A percentile compares a stretch with the other conserved stretches of the same genome.
These are phyloP conservation scores for Eleutherodactylus coqui DNA, from an alignment of 2,797 vertebrate genomes.

Conservation along the genomic window DNA sequence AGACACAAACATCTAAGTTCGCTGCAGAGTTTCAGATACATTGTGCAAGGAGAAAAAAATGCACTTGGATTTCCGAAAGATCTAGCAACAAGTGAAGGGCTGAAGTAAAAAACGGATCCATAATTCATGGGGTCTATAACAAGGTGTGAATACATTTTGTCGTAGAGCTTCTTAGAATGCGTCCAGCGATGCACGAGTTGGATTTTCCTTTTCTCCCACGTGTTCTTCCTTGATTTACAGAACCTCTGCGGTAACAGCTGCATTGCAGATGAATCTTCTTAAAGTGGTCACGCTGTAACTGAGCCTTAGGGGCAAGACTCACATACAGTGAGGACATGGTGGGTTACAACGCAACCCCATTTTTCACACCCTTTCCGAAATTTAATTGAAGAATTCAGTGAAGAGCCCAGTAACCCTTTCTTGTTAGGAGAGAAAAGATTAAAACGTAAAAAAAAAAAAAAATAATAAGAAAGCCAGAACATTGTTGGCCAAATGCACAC, in stretches of 20 bases:
- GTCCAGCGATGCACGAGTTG: constrained; percentile 60
- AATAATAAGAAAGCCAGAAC: neutral
- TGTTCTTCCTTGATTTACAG: constrained; percentile 71
- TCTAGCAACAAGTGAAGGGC: neutral
- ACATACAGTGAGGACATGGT: neutral
- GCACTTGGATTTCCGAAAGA: neutral
- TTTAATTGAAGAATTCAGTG: neutral
- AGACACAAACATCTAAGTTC: neutral
- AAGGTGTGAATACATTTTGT: constrained; percentile 6
- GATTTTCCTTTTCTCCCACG: constrained; percentile 59
- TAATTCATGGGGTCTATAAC: neutral
- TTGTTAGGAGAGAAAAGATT: neutral
- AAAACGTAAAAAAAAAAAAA: neutral
- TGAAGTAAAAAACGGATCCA: neutral
- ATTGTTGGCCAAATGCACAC: neutral
- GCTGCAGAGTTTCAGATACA: neutral
- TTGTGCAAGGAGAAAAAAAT: neutral
- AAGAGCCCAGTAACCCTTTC: neutral
- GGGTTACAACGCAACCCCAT: neutral
- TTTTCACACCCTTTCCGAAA: neutral
- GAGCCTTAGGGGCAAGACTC: constrained; percentile 54
- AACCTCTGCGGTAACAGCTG: constrained; percentile 73
- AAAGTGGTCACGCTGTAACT: constrained; percentile 71
- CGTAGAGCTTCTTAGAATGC: constrained; percentile 42
- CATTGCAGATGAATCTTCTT: constrained; percentile 78